A percentile compares a stretch with the other conserved stretches of the same genome.
These are phyloP conservation scores for Ictalurus furcatus DNA, from an alignment of 2,113 vertebrate species.

Conservation along the genomic window DNA sequence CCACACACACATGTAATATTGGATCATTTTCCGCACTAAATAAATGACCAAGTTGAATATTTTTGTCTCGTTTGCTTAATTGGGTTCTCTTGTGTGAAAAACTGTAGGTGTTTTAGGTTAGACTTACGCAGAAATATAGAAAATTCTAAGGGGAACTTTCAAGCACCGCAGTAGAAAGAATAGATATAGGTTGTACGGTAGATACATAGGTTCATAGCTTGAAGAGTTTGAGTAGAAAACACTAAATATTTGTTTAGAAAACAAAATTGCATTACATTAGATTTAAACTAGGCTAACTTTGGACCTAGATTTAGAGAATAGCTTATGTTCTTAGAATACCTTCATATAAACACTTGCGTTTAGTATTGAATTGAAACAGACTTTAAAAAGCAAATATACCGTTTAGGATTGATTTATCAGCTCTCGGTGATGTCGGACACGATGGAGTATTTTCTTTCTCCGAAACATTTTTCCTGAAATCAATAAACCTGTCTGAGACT, in stretches of 20 bases:
- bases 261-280: background rate
- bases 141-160: no score
- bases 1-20: no score
- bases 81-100: no score
- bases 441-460: background rate
- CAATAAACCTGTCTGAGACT: conserved; percentile 29
- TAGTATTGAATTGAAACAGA: background rate
- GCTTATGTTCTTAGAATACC: background rate
- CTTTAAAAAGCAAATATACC: background rate
- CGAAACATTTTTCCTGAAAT: background rate
- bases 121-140: no score
- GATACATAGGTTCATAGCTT: background rate
- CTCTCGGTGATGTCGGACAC: background rate
- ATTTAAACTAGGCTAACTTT: background rate
- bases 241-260: background rate
- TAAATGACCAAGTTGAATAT: no score
- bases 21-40: no score
- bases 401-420: background rate
- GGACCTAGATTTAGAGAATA: background rate
- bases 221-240: background rate
- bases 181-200: background rate
- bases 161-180: background rate
- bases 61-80: no score
- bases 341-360: background rate
- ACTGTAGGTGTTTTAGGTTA: no score